Conservation (phyloP, 1,140 invertebrate genomes). For the Caenorhabditis brenneri region DNA sequence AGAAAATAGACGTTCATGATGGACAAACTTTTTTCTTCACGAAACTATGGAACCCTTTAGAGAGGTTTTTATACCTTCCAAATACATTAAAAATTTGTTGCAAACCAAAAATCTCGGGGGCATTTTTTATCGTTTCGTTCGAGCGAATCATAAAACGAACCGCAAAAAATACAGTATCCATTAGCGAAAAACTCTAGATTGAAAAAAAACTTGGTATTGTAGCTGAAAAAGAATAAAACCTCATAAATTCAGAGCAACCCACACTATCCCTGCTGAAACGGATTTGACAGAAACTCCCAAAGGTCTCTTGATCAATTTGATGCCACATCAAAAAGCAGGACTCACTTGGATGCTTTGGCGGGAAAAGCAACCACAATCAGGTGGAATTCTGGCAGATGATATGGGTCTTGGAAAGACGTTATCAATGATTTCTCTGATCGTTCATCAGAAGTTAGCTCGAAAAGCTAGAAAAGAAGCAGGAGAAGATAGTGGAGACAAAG, state of each 20-base stretch:
- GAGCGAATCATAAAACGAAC: too few species aligned
- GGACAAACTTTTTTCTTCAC: too few species aligned
- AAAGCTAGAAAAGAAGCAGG: slow-evolving; percentile 38
- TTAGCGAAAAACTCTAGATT: too few species aligned
- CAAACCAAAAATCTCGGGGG: too few species aligned
- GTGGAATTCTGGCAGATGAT: slow-evolving; percentile 82
- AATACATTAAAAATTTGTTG: too few species aligned
- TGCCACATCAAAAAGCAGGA: slow-evolving; percentile 86
- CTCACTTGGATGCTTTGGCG: slow-evolving; percentile 87
- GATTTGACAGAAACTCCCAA: slow-evolving; percentile 58
- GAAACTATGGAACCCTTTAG: too few species aligned
- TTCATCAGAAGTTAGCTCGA: slow-evolving; percentile 72
- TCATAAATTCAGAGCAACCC: slow-evolving; percentile 59
- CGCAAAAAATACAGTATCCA: too few species aligned
- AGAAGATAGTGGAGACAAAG: slow-evolving; percentile 59
- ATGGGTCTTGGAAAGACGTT: slow-evolving; percentile 92
- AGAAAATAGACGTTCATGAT: too few species aligned
- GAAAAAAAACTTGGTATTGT: too few species aligned
- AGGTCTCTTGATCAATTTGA: slow-evolving; percentile 73
- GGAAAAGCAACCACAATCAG: slow-evolving; percentile 81
- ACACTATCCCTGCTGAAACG: slow-evolving; percentile 54
- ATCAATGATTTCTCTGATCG: slow-evolving; percentile 84
- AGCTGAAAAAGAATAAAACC: too few species aligned
- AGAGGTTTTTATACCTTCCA: too few species aligned
- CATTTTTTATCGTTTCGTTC: too few species aligned